Evolutionary conservation across 1,140 invertebrate genomes (phyloP).

Genomic region (Oryzaephilus surinamensis): DNA sequence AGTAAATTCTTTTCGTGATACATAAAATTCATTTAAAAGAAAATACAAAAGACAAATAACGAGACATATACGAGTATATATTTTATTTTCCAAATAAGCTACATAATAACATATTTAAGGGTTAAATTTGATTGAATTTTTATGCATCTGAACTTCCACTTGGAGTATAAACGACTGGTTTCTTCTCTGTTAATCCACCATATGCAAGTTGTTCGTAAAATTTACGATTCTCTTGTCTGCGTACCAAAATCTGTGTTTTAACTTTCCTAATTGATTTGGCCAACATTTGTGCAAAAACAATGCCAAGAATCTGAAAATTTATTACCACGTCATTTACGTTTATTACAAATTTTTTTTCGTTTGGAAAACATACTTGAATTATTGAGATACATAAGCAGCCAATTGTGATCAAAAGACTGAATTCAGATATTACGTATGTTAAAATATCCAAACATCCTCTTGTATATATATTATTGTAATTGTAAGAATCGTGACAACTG

Average conservation of each 20-base stretch:
- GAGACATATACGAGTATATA: too few relatives aligned
- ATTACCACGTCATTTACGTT: too few relatives aligned
- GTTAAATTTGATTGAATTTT: constrained; percentile 2
- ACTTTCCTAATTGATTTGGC: constrained; percentile 71
- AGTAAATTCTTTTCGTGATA: constrained; percentile 1
- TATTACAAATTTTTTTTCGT: too few relatives aligned
- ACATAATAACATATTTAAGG: too few relatives aligned
- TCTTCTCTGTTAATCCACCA: constrained; percentile 16
- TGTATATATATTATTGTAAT: constrained; percentile 33
- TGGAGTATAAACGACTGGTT: constrained; percentile 22
- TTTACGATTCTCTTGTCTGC: constrained; percentile 50
- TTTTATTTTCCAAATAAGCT: too few relatives aligned
- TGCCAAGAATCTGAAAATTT: constrained; percentile 72
- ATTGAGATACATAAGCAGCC: too few relatives aligned
- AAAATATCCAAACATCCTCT: constrained; percentile 58
- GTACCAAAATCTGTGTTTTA: constrained; percentile 57
- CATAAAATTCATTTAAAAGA: too few relatives aligned
- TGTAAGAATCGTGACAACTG: constrained; percentile 17
- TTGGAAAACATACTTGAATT: too few relatives aligned
- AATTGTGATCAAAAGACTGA: constrained; percentile 60
- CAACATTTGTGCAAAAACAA: constrained; percentile 76
- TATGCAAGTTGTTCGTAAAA: constrained; percentile 33
- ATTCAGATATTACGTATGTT: constrained; percentile 55
- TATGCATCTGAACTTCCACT: constrained; percentile 16
- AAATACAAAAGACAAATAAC: too few relatives aligned